phyloP scores from a whole-genome alignment of 1,140 invertebrate genomes.

The Lutraria rhynchaena region DNA sequence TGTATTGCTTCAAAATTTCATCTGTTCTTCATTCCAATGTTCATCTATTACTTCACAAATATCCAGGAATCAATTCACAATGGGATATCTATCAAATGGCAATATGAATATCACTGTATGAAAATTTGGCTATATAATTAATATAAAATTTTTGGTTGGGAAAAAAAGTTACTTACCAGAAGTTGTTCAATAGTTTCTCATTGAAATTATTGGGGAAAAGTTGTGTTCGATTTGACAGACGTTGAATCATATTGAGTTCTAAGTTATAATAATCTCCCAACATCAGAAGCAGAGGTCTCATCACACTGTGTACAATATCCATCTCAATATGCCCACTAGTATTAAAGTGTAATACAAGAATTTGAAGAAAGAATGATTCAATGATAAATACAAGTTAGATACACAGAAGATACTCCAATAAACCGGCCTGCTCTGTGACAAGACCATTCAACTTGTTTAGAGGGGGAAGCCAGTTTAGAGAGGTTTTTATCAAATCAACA shows the following conservation, averaged over 20 bases:
- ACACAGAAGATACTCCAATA: no score
- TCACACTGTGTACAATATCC: constrained; percentile 88
- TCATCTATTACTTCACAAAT: background rate
- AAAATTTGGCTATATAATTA: no score
- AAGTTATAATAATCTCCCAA: constrained; percentile 94
- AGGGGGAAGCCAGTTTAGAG: no score
- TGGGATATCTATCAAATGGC: no score
- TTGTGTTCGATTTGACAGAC: constrained; percentile 95
- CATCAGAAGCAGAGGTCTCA: constrained; percentile 91
- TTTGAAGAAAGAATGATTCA: no score
- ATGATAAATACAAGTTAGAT: no score
- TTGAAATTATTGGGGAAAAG: constrained; percentile 98
- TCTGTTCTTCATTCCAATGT: background rate
- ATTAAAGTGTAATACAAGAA: constrained; percentile 74
- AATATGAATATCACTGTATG: no score
- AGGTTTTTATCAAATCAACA: no score
- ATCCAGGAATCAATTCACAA: background rate
- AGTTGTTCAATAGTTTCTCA: constrained; percentile 96
- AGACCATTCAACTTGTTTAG: no score
- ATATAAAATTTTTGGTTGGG: no score
- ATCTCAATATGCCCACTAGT: constrained; percentile 79
- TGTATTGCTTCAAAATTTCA: constrained; percentile 8
- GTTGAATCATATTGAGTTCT: constrained; percentile 92
- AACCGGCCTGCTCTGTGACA: no score
- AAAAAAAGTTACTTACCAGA: constrained; percentile 78